Evolutionary conservation across 1,140 invertebrate species (phyloP).

Genomic region (Drosophila tani): DNA sequence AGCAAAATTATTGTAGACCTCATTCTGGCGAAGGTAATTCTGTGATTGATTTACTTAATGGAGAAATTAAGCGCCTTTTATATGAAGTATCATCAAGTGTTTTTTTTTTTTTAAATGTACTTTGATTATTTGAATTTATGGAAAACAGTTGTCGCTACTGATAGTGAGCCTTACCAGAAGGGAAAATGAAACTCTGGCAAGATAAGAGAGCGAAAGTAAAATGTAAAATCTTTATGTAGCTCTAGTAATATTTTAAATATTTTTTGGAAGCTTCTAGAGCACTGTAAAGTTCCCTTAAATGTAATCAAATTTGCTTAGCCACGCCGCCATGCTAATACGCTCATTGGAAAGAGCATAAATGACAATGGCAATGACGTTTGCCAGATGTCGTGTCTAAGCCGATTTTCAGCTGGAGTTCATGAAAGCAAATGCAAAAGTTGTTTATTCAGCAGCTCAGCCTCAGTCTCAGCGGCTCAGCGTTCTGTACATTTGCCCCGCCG

Average conservation of each 20-base stretch:
- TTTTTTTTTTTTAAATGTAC: background rate
- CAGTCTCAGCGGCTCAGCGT: constrained; percentile 58
- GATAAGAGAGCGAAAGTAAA: background rate
- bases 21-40: background rate
- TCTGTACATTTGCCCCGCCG: constrained; percentile 18
- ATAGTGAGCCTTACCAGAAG: background rate
- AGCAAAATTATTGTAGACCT: background rate
- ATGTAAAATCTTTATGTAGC: background rate
- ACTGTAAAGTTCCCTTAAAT: background rate
- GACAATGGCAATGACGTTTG: constrained; percentile 50
- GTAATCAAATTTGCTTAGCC: background rate
- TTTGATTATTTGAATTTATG: too few relatives aligned
- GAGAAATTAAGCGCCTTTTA: background rate
- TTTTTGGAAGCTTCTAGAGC: background rate
- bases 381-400: constrained; percentile 56
- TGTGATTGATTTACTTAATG: background rate
- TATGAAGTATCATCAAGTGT: background rate
- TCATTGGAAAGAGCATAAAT: constrained; percentile 36
- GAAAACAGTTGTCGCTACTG: background rate
- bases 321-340: constrained; percentile 1
- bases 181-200: background rate
- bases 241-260: background rate
- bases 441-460: constrained; percentile 77
- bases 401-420: constrained; percentile 73
- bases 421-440: constrained; percentile 78